Base-by-base conservation (phyloP, 2,888 invertebrate species). In the Gymnosoma rotundatum region DNA sequence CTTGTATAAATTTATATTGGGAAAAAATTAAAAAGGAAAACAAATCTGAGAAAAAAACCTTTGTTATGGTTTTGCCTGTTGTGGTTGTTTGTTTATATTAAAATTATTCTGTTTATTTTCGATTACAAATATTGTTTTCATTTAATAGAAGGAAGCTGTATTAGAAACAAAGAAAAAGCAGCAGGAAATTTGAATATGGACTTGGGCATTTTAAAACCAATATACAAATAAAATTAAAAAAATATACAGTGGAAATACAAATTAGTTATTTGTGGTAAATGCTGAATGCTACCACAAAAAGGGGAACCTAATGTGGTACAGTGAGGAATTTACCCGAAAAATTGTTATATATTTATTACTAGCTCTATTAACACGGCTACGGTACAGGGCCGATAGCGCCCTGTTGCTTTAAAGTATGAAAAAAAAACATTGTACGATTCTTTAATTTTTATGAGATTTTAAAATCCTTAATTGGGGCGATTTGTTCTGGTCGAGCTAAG, bases 41-140 rank as follows among this genome's bases (percentile, higher is more conserved):
- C 14, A 70, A 54, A 12, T 18, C 10, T 48, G 42, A 12, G 72
- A 69, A 76, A 80, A n/a, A 42, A 48, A 6, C 75, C 80, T 83
- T 85, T 86, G 83, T 85, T 83, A 85, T 52, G 86, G 86, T 85
- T 85, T 83, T 78, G 81, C 72, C 83, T 86, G 85, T 78, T 85
- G 85, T 45, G 85, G 85, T 81, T 75, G 52, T 79, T 85, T 56
- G 42, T 63, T 42, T 61, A 61, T 74, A 10, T 7, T 25, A 20
- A 56, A 9, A 7, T 6, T n/a, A n/a, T n/a, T 72, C 42, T 67
- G 36, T 21, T 21, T 38, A 67, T 69, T 56, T 20, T 70, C 52
- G 25, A 72, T 32, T 16, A 48, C 14, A 64, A n/a, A 48, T 56
- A 50, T 72, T 61, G n/a, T 72, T 36, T n/a, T 6, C 12, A 8